Conservation (phyloP, 37 sponge, comb jelly and placozoan genomes). For the Haliclona indistincta region DNA sequence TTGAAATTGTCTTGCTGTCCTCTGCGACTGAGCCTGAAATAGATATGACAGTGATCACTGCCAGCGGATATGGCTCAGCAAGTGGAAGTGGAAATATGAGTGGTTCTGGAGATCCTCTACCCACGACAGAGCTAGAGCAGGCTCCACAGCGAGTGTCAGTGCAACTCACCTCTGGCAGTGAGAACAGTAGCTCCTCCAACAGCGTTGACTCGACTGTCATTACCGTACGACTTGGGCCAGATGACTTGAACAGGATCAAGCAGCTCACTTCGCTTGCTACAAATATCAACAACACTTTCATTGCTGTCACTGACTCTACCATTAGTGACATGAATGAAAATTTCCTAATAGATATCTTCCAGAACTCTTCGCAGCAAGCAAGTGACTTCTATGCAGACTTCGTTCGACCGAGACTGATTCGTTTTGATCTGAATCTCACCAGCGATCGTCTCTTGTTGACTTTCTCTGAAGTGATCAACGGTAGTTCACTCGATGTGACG, state of each 20-base stretch:
- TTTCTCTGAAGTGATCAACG: conserved; percentile 85
- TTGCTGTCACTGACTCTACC: conserved; percentile 43
- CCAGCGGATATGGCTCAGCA: conserved; percentile 4
- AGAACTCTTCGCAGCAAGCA: conserved; percentile 30
- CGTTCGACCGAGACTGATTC: conserved; percentile 49
- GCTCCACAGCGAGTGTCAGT: conserved; percentile 9
- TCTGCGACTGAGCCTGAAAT: not conserved
- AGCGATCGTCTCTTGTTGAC: conserved; percentile 59
- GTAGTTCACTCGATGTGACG: conserved; percentile 61
- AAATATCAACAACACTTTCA: conserved; percentile 51
- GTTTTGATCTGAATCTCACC: conserved; percentile 82
- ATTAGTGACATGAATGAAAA: conserved; percentile 81
- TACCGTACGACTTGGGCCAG: conserved; percentile 64
- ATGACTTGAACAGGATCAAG: conserved; percentile 78
- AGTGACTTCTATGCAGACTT: conserved; percentile 63
- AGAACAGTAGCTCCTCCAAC: conserved; percentile 51
- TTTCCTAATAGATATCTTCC: conserved; percentile 26
- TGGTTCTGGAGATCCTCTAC: not conserved
- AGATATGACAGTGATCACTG: not conserved
- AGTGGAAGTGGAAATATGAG: conserved; percentile 28
- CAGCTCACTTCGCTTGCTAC: conserved; percentile 54
- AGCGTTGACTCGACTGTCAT: conserved; percentile 67
- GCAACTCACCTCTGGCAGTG: conserved; percentile 40
- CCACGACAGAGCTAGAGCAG: not conserved
- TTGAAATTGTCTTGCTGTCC: conserved; percentile 57